Base-by-base conservation (phyloP, 2,797 vertebrate species). In the Cephalopachus bancanus region DNA sequence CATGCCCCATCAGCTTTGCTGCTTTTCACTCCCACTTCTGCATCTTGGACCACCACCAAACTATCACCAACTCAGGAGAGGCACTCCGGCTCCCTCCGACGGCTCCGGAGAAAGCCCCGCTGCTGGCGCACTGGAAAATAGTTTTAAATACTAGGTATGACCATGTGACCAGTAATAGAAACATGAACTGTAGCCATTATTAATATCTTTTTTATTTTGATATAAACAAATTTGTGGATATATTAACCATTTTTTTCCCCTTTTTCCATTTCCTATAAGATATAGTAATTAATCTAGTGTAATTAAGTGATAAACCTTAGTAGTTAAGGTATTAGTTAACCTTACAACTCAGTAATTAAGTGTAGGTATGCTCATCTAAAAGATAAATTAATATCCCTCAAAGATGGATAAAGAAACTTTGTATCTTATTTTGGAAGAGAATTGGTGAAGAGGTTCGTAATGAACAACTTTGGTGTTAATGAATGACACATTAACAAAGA, bases 81-180 rank as follows among this genome's bases (percentile, higher is more conserved):
- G 94, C 51, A 92, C 97, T 93, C 85, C 69, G 7, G 96, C 95
- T 96, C 93, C 78, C 95, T 96, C 98, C 79, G 97, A 96, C 93
- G 86, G 97, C 96, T 93, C 91, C 0, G 94, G 96, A 97, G 95
- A 96, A 95, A 97, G 95, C 96, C 93, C 91, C 71, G 33, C 94
- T 94, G 95, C 96, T 93, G 95, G 95, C 97, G 97, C 97, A 96
- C 96, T 65, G 49, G 51, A 89, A 78, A 30, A 44, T 7, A 67
- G 44, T 44, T 44, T 44, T 44, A 44, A 89, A 85, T 85, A 71
- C 28, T 17, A 89, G 14, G 51, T 93, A 74, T 14, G 7, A 62
- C 16, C 28, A 14, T 30, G 44, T 51, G 51, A 14, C 37, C 24
- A 33, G 8, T 33, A 67, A 76, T 67, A 88, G 26, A 72, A 93